phyloP scores from a whole-genome alignment of 1,140 invertebrate species.

The Ectropis grisescens region DNA sequence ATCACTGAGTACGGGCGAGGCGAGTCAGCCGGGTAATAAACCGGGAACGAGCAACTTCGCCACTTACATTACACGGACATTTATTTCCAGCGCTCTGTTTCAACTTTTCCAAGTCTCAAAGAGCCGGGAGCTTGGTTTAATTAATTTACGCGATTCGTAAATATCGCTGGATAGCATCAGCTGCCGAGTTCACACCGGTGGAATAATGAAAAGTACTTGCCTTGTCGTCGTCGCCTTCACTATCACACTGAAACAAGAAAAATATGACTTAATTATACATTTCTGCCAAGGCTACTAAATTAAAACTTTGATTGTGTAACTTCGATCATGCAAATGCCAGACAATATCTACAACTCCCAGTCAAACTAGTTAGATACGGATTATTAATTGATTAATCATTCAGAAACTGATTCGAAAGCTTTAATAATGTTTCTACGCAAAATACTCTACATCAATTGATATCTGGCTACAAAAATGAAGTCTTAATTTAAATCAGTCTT shows the following conservation, averaged over 20 bases:
- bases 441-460: no score
- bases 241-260: slow-evolving; percentile 87
- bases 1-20: slow-evolving; percentile 27
- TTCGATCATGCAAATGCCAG: no score
- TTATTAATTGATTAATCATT: no score
- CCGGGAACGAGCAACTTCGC: slow-evolving; percentile 47
- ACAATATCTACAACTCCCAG: no score
- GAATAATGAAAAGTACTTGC: slow-evolving; percentile 69
- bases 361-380: no score
- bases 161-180: slow-evolving; percentile 16
- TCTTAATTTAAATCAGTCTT: no score
- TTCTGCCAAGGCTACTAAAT: no score
- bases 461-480: no score
- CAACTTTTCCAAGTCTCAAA: slow-evolving; percentile 39
- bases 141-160: slow-evolving; percentile 43
- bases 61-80: slow-evolving; percentile 57
- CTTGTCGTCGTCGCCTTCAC: slow-evolving; percentile 89
- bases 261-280: slow-evolving; percentile 5
- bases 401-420: no score
- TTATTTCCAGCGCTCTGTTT: slow-evolving; percentile 47
- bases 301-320: no score
- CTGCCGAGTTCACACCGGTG: slow-evolving; percentile 13
- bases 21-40: slow-evolving; percentile 38
- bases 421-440: no score
- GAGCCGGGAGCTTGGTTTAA: slow-evolving; percentile 34